Conservation (phyloP, 1,140 invertebrate genomes). For the Nasonia giraulti region DNA sequence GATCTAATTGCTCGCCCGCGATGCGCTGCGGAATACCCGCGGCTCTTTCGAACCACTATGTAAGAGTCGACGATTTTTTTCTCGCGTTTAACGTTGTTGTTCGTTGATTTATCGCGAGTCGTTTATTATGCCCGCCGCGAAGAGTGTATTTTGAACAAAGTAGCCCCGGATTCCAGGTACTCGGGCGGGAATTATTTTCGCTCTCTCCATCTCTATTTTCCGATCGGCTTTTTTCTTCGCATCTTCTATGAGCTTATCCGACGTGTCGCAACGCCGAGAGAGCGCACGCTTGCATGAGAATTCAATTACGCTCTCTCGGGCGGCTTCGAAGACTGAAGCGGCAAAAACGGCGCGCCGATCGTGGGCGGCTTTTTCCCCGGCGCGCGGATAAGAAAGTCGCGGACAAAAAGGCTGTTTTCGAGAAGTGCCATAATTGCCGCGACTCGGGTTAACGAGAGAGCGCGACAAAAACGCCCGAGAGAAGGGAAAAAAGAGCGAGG, state of each 20-base stretch:
- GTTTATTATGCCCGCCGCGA: background rate
- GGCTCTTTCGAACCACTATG: background rate
- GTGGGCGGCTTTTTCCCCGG: background rate
- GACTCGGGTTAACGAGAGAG: constrained; percentile 29
- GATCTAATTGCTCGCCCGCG: constrained; percentile 59
- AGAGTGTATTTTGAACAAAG: background rate
- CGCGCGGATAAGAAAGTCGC: background rate
- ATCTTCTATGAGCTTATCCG: background rate
- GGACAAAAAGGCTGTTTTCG: constrained; percentile 17
- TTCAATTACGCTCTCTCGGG: background rate
- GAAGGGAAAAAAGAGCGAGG: background rate
- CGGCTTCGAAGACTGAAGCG: no score
- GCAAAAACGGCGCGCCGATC: background rate
- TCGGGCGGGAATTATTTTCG: background rate
- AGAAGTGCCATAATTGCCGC: constrained; percentile 24
- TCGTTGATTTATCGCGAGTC: background rate
- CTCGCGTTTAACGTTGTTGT: background rate
- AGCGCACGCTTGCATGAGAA: background rate
- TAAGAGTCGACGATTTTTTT: background rate
- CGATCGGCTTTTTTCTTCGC: background rate
- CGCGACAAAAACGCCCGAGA: background rate
- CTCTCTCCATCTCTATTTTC: background rate
- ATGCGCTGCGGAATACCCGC: background rate
- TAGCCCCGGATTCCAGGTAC: background rate
- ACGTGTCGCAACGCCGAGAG: background rate